Base-by-base conservation (phyloP, 2,797 vertebrate genomes). In the Betta splendens region DNA sequence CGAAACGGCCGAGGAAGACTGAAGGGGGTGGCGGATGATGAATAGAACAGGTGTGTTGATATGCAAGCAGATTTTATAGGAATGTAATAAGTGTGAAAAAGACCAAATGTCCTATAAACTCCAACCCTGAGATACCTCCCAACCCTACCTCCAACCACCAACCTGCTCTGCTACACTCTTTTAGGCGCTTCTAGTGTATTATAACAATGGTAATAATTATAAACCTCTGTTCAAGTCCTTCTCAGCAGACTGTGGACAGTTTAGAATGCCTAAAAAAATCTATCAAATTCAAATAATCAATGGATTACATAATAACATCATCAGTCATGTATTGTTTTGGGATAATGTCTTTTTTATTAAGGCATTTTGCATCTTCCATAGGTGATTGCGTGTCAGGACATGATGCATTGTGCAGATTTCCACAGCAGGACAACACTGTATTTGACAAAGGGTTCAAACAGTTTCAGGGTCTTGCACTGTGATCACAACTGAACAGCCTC, bases 1-100 rank as follows among this genome's bases (percentile, higher is more conserved):
- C 84, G 97, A 99, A 89, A 94, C 92, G 85, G 91, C 96, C 72
- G 97, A 98, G 32, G 95, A 98, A 25, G 96, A 98, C 92, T 99
- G 93, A 98, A 75, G 54, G n/a, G 31, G 17, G 31, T 0, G 28
- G 53, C 12, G 26, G 50, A 60, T 13, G 10, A 55, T 62, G 37
- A 77, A 57, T 51, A 65, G 21, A 69, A 76, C 65, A 70, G 75
- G 85, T 89, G 84, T 78, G 84, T 76, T 82, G 69, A 83, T 89
- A 89, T 85, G 73, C 80, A 87, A 84, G 71, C 82, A 79, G 73
- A 81, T 84, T 80, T 81, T 87, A 74, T 80, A 81, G 77, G 77
- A 85, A 86, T 85, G 80, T 84, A 77, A 75, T 49, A 73, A 40
- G 23, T 16, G 16, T n/a, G 46, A 53, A 33, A 76, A 77, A 62